Base-by-base conservation (phyloP, 2,113 vertebrate species). In the Chaetodon trifascialis region DNA sequence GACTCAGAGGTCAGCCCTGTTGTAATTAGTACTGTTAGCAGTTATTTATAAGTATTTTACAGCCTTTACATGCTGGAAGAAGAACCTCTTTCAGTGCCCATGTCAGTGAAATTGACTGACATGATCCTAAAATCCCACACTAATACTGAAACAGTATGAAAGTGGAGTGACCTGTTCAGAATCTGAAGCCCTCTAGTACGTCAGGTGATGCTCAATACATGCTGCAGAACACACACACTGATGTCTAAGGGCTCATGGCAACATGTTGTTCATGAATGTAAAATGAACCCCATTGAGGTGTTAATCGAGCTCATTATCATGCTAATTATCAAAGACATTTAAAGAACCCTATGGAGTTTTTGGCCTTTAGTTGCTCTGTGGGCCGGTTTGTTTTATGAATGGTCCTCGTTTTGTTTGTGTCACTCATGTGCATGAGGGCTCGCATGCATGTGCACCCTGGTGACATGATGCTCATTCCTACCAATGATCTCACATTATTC, bases 21-120 rank as follows among this genome's bases (percentile, higher is more conserved):
- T 34, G 73, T 82, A 88, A 92, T 90, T 87, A 87, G 49, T 9
- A 64, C 83, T 73, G 86, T 78, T 92, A 87, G 78, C 80, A 59
- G 64, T 55, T 80, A 82, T 72, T 85, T 83, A 83, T 86, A 75
- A 82, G 80, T 73, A 79, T 70, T 82, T 88, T 83, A 80, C 68
- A 44, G 38, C 17, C 0, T 4, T 44, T 30, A 62, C 42, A 23
- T 40, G 38, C 5, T 51, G 44, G 49, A 68, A 36, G 42, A 58
- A 47, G 55, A 74, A 25, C 3, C 64, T 21, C 71, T 47, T 8
- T 34, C 44, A 42, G 46, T 52, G 54, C 14, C 42, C 7, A 11
- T n/a, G n/a, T n/a, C n/a, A 6, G 64, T 54, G 38, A 75, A 47
- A 55, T 56, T 42, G 14, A 58, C 12, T 10, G 7, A 55, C 68